Evolutionary conservation across 2,113 vertebrate species (phyloP).

Genomic region (Arvicanthis niloticus): DNA sequence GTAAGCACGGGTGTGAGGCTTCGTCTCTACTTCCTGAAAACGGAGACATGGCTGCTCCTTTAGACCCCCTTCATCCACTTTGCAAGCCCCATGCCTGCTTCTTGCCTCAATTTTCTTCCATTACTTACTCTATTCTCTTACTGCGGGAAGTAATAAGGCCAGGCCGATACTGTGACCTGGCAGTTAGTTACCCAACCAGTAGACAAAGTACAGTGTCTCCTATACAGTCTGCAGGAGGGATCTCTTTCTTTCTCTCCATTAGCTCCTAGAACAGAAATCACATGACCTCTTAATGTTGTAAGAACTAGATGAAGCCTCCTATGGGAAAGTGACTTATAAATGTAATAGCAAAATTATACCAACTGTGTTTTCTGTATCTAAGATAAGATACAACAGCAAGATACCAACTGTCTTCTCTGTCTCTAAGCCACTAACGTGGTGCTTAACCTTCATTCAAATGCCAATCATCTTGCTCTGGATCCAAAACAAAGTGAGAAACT

Average conservation of each 20-base stretch:
- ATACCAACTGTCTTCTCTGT: background rate
- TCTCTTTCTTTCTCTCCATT: background rate
- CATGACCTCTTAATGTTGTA: background rate
- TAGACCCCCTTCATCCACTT: background rate
- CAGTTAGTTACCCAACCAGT: background rate
- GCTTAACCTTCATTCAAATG: constrained; percentile 26
- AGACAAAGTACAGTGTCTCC: background rate
- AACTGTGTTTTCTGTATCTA: background rate
- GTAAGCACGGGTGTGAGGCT: background rate
- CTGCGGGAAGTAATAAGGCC: background rate
- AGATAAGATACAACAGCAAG: background rate
- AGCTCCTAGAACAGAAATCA: constrained; percentile 1
- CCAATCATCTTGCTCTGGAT: constrained; percentile 24
- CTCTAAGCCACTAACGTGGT: background rate
- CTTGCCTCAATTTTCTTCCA: background rate
- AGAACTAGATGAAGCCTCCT: background rate
- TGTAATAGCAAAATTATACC: constrained; percentile 13
- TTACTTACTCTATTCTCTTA: background rate
- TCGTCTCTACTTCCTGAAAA: background rate
- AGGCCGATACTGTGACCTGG: background rate
- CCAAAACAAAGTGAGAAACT: constrained; percentile 3
- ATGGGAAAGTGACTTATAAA: constrained; percentile 32
- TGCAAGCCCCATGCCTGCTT: fast-evolving
- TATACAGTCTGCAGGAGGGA: background rate
- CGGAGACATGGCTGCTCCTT: background rate